Evolutionary conservation across 2,113 vertebrate genomes (phyloP), one percentile per base, ranked within the genome.

Genomic region (Amphiprion percula): DNA sequence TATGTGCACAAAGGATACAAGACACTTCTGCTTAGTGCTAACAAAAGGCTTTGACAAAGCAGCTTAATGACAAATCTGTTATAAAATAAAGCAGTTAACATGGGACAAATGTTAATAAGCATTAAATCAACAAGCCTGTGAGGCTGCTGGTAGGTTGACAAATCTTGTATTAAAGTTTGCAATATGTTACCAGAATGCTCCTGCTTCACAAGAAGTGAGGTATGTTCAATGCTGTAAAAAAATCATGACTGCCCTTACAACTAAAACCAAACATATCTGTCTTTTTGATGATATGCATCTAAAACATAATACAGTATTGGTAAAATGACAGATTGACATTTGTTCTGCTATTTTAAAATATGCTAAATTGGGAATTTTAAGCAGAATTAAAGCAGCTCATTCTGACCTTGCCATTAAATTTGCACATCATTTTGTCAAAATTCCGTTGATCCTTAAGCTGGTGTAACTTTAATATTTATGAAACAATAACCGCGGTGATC

Each of bases 91-190:
- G 69, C 64, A 10, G 59, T 74, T 54, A 60, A 74, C 68, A 55
- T 73, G 46, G 41, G 52, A 86, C 54, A 79, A 74, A 62, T 59
- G 69, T 85, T 84, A 90, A 80, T 82, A 77, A 76, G 77, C 71
- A 69, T 61, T 46, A 68, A 62, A 79, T 65, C 10, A 82, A 52
- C 14, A 37, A 56, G 14, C 47, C 59, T 33, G 28, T 54, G 21
- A 54, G 24, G 54, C 24, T 26, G 63, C 12, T 16, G 4, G 19
- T 15, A 52, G 28, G 9, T 28, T 39, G 49, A 23, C 1, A n/a
- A 24, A 17, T 56, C 23, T 39, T 14, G 17, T 47, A 50, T 60
- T 24, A 56, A 68, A 28, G 26, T 65, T 41, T 47, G 17, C 8
- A 12, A 1, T 11, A 33, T 37, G 26, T 28, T 44, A 6, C 15